Evolutionary conservation across 2,113 vertebrate genomes (phyloP), one percentile per base, ranked within the genome.

Genomic region (Dolichallabes microphthalmus): DNA sequence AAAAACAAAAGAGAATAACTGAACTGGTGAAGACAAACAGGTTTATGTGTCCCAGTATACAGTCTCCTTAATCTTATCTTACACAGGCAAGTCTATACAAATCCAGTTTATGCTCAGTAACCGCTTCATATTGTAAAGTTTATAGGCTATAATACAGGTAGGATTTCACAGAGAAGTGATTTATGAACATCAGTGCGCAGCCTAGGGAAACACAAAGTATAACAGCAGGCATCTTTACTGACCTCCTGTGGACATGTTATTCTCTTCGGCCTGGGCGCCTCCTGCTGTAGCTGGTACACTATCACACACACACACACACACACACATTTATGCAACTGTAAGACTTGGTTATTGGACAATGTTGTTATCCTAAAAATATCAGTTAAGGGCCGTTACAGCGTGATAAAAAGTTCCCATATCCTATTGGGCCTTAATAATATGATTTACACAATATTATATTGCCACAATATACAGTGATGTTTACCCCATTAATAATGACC

Each of bases 281-380:
- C 98, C 93, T 99, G 98, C 92, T 99, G 98, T 85, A 99, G 92
- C 89, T 99, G 98, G 94, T 99, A 99, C 90, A 99, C 98, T 99
- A 95, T 89, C 88, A 63, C 61, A 73, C 82, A 79, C 14, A 82
- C 22, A 45, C n/a, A 75, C 45, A 45, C 39, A 63, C 22, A 80
- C 60, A 85, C 53, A 60, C 22, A 61, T 63, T 80, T 14, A 63
- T 61, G 39, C 3, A 75, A 53, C 30, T 32, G 12, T 19, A n/a
- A 61, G 30, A 25, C 39, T 75, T 58, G 15, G 11, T 0, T 32
- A 32, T 60, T 79, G 53, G 20, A 8, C 10, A 79, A 32, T 5
- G 25, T 27, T 35, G 0, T 22, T 3, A 32, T 58, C 53, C 52
- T 30, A 77, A 77, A 74, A 77, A 11, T 76, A 13, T 30, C 74